Conservation (phyloP, 2,888 invertebrate species). For the Corythucha ciliata region DNA sequence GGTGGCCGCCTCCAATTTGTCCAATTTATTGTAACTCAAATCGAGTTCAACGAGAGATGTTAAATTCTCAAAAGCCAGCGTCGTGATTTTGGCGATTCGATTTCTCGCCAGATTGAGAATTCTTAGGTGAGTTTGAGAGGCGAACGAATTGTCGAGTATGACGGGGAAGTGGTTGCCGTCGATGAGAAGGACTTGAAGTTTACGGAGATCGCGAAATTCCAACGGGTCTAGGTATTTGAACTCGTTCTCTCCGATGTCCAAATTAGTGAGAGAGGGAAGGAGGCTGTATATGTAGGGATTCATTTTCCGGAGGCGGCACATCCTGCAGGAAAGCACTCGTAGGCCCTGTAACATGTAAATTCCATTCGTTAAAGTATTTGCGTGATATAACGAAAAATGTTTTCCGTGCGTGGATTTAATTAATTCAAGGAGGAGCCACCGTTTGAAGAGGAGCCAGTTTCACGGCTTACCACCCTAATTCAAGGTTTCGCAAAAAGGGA, state of each 20-base stretch:
- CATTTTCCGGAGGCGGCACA: conserved; percentile 60
- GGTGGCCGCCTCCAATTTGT: conserved; percentile 53
- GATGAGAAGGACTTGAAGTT: conserved; percentile 53
- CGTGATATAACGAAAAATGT: too few relatives aligned
- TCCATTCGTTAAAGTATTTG: too few relatives aligned
- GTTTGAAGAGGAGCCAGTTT: too few relatives aligned
- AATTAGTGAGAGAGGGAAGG: conserved; percentile 58
- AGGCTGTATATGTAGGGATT: conserved; percentile 72
- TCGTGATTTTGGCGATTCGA: conserved; percentile 62
- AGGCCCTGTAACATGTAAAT: conserved; percentile 51
- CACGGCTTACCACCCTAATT: background rate
- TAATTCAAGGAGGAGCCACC: too few relatives aligned
- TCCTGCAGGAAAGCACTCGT: conserved; percentile 59
- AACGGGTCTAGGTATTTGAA: conserved; percentile 65
- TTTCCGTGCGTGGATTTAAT: too few relatives aligned
- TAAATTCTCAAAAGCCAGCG: conserved; percentile 59
- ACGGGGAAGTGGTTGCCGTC: conserved; percentile 72
- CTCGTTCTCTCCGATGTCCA: conserved; percentile 68
- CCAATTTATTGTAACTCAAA: conserved; percentile 65
- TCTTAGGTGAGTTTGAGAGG: conserved; percentile 46
- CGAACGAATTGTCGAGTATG: conserved; percentile 61
- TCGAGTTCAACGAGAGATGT: conserved; percentile 59
- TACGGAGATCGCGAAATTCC: conserved; percentile 60
- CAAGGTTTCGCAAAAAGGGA: background rate
- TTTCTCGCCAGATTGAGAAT: conserved; percentile 58